Conservation (phyloP, 1,140 invertebrate genomes). For the Dufourea novaeangliae region DNA sequence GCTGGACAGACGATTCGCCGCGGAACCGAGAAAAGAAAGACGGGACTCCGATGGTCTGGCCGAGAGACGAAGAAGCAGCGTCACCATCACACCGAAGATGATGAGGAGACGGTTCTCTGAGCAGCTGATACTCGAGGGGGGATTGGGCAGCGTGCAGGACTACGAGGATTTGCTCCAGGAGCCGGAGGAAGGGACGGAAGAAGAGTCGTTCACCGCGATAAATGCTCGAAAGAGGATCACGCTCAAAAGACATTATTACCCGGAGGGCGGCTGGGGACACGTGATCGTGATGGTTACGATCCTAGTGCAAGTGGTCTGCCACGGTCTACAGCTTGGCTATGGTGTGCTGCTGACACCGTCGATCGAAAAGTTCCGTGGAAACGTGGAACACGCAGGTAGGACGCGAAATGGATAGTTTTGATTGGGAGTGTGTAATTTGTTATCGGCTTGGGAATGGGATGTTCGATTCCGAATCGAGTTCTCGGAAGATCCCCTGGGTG, state of each 20-base stretch:
- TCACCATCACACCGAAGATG: slow-evolving; percentile 70
- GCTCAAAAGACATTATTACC: slow-evolving; percentile 87
- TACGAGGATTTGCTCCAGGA: slow-evolving; percentile 64
- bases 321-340: slow-evolving; percentile 85
- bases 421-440: not conserved
- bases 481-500: too few species aligned
- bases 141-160: slow-evolving; percentile 57
- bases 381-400: slow-evolving; percentile 61
- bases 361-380: slow-evolving; percentile 66
- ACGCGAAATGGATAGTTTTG: not conserved
- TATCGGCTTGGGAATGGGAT: not conserved
- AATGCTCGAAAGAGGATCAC: slow-evolving; percentile 79
- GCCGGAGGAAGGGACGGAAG: slow-evolving; percentile 45
- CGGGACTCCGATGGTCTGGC: not conserved
- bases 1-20: slow-evolving; percentile 19
- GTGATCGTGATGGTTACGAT: slow-evolving; percentile 86
- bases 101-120: slow-evolving; percentile 73
- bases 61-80: slow-evolving; percentile 44
- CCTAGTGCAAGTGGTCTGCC: slow-evolving; percentile 84
- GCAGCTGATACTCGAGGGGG: slow-evolving; percentile 73
- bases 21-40: not conserved
- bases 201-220: slow-evolving; percentile 67
- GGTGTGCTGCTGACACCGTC: slow-evolving; percentile 77
- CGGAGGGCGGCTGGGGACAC: slow-evolving; percentile 91
- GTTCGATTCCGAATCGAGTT: too few species aligned